These are phyloP conservation scores for Trichopoda pennipes DNA, from an alignment of 2,888 invertebrate species.

Conservation along the genomic window DNA sequence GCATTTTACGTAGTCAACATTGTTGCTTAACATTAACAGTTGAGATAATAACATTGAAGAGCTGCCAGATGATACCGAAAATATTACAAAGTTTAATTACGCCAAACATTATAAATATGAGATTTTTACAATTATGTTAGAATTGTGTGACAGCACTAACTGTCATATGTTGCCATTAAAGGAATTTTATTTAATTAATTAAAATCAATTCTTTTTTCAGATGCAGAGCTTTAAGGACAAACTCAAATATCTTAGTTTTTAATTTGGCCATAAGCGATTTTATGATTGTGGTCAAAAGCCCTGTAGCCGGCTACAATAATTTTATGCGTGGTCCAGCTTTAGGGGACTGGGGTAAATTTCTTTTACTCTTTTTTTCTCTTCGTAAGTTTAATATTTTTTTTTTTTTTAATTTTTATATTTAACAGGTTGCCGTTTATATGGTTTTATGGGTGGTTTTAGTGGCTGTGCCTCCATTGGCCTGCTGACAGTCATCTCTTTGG, in stretches of 20 bases:
- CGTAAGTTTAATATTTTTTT: neutral
- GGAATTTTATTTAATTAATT: too few relatives aligned
- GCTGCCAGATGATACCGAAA: too few relatives aligned
- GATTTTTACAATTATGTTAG: too few relatives aligned
- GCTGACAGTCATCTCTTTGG: conserved; percentile 89
- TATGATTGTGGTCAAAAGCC: conserved; percentile 87
- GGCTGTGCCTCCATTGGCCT: conserved; percentile 91
- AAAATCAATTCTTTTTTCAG: too few relatives aligned
- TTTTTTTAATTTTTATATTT: conserved; percentile 2
- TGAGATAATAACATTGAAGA: too few relatives aligned
- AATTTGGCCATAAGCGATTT: conserved; percentile 90
- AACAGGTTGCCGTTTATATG: conserved; percentile 89
- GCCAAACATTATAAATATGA: too few relatives aligned
- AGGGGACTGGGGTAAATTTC: conserved; percentile 85
- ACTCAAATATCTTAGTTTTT: conserved; percentile 88
- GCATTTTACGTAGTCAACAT: too few relatives aligned
- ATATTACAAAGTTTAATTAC: too few relatives aligned
- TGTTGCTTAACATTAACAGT: too few relatives aligned
- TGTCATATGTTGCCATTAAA: too few relatives aligned
- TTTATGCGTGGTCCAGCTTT: conserved; percentile 87
- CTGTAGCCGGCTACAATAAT: conserved; percentile 88
- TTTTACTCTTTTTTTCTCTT: neutral
- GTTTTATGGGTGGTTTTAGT: conserved; percentile 89
- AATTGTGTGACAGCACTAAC: too few relatives aligned
- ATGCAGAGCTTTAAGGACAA: conserved; percentile 86